These are phyloP conservation scores for Drosophila sucinea DNA, from an alignment of 1,140 invertebrate species.

Conservation along the genomic window DNA sequence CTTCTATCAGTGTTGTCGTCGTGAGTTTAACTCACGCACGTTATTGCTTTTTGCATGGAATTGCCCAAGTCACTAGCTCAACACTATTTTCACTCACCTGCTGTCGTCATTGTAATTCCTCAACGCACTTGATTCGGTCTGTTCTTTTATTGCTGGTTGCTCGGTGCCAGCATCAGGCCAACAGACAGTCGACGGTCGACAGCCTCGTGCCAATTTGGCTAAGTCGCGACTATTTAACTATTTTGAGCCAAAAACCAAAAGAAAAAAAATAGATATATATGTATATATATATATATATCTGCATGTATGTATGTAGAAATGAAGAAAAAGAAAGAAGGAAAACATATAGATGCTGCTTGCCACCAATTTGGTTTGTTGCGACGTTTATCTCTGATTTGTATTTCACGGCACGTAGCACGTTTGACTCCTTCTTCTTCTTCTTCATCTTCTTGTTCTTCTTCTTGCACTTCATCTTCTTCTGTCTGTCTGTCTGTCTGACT, in stretches of 20 bases:
- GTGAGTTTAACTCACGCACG: neutral
- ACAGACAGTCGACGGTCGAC: neutral
- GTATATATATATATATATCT: neutral
- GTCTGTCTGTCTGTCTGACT: no score
- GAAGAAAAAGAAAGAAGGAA: constrained; percentile 2
- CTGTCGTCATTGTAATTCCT: constrained; percentile 66
- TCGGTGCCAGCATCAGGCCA: constrained; percentile 14
- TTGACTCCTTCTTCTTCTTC: constrained; percentile 3
- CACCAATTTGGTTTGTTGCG: constrained; percentile 47
- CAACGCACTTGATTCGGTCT: constrained; percentile 51
- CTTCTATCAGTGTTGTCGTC: constrained; percentile 24
- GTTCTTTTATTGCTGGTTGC: constrained; percentile 30
- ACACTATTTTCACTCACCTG: constrained; percentile 7
- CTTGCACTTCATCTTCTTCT: constrained; percentile 8
- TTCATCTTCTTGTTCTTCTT: neutral
- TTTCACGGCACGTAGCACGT: constrained; percentile 52
- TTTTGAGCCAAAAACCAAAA: constrained; percentile 51
- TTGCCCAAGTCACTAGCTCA: neutral
- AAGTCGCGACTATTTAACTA: constrained; percentile 73
- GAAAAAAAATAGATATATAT: neutral
- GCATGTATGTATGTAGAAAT: neutral
- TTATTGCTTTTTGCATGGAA: neutral
- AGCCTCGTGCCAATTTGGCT: constrained; percentile 67
- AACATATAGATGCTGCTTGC: constrained; percentile 44
- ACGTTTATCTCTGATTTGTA: constrained; percentile 50